These are phyloP conservation scores for Pteria penguin DNA, from an alignment of 2,888 invertebrate species.

Conservation along the genomic window DNA sequence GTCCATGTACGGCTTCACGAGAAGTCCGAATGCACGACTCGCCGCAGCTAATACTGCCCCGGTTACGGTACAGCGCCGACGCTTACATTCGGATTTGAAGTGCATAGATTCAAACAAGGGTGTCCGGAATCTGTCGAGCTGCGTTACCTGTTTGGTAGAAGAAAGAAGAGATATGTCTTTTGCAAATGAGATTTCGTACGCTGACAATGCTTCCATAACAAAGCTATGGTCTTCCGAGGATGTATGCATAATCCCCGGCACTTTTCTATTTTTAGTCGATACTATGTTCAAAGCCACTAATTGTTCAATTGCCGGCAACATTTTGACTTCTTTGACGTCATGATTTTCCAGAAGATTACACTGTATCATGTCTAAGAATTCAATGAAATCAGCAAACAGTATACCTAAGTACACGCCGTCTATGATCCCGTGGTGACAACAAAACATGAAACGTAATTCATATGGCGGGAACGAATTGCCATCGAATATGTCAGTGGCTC, in stretches of 20 bases:
- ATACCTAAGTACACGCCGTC: slow-evolving; percentile 28
- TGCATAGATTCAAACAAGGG: not conserved
- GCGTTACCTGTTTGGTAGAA: slow-evolving; percentile 1
- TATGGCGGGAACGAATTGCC: not conserved
- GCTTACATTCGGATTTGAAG: slow-evolving; percentile 12
- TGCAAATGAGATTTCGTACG: slow-evolving; percentile 2
- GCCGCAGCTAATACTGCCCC: slow-evolving; percentile 27
- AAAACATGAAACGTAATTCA: slow-evolving; percentile 23
- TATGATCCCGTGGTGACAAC: slow-evolving; percentile 25
- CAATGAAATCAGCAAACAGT: slow-evolving; percentile 33
- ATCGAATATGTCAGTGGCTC: not conserved
- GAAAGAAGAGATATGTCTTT: slow-evolving; percentile 9
- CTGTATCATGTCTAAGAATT: slow-evolving; percentile 31
- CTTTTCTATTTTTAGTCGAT: not conserved
- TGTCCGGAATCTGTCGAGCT: slow-evolving; percentile 1
- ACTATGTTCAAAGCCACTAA: slow-evolving; percentile 7
- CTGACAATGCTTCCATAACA: slow-evolving; percentile 5
- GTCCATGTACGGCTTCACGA: slow-evolving; percentile 8
- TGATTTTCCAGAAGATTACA: not conserved
- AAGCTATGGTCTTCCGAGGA: not conserved
- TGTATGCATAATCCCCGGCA: not conserved
- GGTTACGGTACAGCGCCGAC: slow-evolving; percentile 24
- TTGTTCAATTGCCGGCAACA: slow-evolving; percentile 29
- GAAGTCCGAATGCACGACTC: slow-evolving; percentile 11
- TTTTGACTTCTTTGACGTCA: slow-evolving; percentile 4